Evolutionary conservation across 92 coral and sea anemone species (phyloP), one percentile per base, ranked within the genome.

Genomic region (Phenganax subtilis): DNA sequence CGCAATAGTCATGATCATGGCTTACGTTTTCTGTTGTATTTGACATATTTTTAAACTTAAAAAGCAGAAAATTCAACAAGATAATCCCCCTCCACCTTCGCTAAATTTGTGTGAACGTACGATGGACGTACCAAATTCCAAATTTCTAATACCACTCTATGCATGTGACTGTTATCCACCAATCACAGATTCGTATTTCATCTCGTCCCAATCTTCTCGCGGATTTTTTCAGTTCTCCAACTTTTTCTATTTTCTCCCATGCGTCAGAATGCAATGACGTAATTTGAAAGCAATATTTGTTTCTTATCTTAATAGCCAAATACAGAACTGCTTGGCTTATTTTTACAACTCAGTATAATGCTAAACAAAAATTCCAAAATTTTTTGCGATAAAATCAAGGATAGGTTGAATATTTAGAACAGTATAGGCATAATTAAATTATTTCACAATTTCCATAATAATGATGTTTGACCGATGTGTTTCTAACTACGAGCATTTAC

Each of bases 1-100:
- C 14, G 65, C 96, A 96, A 84, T 96, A 96, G 85, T 88, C 91
- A 80, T 96, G 99, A 76, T 96, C 99, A 47, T 79, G 83, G 62
- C 54, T 51, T 30, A 79, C 57, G 51, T 37, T 65, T 79, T 16
- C 74, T n/a, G 37, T 73, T 6, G 25, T 64, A 27, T 27, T 65
- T 63, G 47, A 55, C 74, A 79, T 79, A 17, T 60, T 31, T 44
- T 44, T 53, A 51, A 12, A 16, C 74, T 14, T 20, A 79, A 47
- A 63, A 79, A 79, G 12, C 57, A 53, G 37, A n/a, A 55, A 75
- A 55, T 44, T 31, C 0, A 27, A 29, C 80, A 37, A 55, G 11
- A 55, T 1, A 59, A 75, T 54, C 65, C 64, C 27, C n/a, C 80
- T 30, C n/a, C 10, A 28, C 0, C 58, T 10, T 53, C 55, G 14